Conservation (phyloP, 2,797 vertebrate genomes). For the Enteromius fasciolatus region DNA sequence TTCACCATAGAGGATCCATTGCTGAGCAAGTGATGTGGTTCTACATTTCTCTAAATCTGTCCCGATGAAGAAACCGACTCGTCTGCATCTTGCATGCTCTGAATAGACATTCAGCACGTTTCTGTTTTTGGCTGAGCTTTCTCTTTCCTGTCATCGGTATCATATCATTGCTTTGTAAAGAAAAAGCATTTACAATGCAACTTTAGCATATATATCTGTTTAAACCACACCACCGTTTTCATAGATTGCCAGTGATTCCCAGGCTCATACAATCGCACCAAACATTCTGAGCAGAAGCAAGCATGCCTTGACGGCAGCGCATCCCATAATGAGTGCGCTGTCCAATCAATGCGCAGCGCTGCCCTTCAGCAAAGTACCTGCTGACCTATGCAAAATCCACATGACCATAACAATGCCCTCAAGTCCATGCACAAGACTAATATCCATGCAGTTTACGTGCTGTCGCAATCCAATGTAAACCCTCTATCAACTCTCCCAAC, state of each 20-base stretch:
- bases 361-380: constrained; percentile 14
- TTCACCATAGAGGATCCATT: not conserved
- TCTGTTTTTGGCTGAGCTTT: not conserved
- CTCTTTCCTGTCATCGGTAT: not conserved
- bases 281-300: constrained; percentile 12
- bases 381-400: constrained; percentile 42
- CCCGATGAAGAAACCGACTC: not conserved
- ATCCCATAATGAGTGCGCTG: constrained; percentile 11
- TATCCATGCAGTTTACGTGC: constrained; percentile 34
- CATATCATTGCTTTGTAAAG: not conserved
- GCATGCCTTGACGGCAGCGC: constrained; percentile 10
- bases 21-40: not conserved
- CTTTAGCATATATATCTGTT: not conserved
- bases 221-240: not conserved
- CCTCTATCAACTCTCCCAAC: not conserved
- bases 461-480: constrained; percentile 23
- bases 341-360: constrained; percentile 40
- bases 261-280: not conserved
- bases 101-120: not conserved
- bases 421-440: constrained; percentile 30
- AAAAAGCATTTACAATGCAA: not conserved
- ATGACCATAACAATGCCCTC: not conserved
- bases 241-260: not conserved
- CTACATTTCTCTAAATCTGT: not conserved
- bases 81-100: not conserved